Evolutionary conservation across 2,888 invertebrate genomes (phyloP), one percentile per base, ranked within the genome.

Genomic region (Campopleginae sp.): DNA sequence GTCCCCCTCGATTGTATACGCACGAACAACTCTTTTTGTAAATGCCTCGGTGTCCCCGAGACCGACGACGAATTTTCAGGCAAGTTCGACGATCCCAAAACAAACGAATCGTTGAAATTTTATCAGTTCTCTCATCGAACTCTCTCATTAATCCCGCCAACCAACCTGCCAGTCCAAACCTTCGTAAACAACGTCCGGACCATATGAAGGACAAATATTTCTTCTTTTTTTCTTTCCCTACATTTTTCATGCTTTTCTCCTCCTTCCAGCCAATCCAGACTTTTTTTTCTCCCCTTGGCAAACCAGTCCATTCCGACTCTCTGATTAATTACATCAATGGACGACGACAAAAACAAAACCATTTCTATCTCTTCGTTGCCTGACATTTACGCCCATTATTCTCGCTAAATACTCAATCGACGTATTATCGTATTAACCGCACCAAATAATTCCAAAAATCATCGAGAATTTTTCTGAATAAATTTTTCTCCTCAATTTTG

Each of bases 111-210:
- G 51, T 63, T 54, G 75, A 58, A 44, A 65, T 80, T 58, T 77
- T 33, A 71, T 77, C 48, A 48, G 63, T 46, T 63, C 61, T 72
- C 65, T 12, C 1, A 31, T 58, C 68, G 17, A 66, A 68, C 19
- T 70, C 58, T 83, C 79, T 71, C 48, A 58, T 48, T 61, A 77
- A 75, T 84, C 85, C 86, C 88, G 87, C 86, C 88, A 88, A 88
- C 88, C 88, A 88, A 88, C 88, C 88, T 88, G 84, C 76, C 85
- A 84, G 85, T 86, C 82, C 85, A 77, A 86, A 86, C 80, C 85
- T 68, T 80, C 58, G 23, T 38, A 81, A 48, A 33, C 27, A 27
- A 58, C 5, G 68, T 75, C 80, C 82, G 74, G 83, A 68, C 27
- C 51, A 54, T 27, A 82, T 75, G 51, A 31, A 79, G 63, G 44